phyloP scores from a whole-genome alignment of 2,888 invertebrate genomes.

The Digitonthophagus gazella region DNA sequence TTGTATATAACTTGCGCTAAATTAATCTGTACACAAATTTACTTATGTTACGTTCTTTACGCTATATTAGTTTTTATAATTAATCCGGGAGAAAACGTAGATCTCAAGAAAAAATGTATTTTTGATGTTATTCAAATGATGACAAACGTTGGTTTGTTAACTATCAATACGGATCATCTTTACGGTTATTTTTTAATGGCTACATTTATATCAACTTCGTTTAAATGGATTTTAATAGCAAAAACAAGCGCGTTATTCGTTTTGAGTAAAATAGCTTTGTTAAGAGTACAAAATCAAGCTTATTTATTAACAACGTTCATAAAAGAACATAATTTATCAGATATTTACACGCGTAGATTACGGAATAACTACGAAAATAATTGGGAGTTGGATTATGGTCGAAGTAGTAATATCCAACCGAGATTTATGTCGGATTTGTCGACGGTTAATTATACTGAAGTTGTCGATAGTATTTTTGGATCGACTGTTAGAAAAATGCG shows the following conservation, averaged over 20 bases:
- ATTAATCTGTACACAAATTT: conserved; percentile 2
- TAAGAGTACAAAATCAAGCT: not conserved
- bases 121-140: not conserved
- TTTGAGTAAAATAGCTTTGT: not conserved
- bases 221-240: not conserved
- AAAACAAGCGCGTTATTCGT: not conserved
- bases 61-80: not conserved
- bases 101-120: not conserved
- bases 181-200: not conserved
- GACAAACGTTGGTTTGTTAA: not conserved
- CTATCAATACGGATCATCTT: not conserved
- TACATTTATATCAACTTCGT: not conserved
- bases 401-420: not conserved
- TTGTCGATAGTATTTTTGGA: not conserved
- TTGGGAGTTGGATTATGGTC: not conserved
- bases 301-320: not conserved
- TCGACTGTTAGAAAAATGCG: not conserved
- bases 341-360: not conserved
- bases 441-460: not conserved
- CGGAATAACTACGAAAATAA: not conserved
- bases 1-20: conserved; percentile 21
- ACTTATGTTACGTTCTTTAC: not conserved
- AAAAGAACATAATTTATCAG: not conserved
- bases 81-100: no score
- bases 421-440: conserved; percentile 1